These are phyloP conservation scores for human (Homo sapiens) DNA, from an alignment of 2,113 vertebrate genomes.

Conservation along the genomic window DNA sequence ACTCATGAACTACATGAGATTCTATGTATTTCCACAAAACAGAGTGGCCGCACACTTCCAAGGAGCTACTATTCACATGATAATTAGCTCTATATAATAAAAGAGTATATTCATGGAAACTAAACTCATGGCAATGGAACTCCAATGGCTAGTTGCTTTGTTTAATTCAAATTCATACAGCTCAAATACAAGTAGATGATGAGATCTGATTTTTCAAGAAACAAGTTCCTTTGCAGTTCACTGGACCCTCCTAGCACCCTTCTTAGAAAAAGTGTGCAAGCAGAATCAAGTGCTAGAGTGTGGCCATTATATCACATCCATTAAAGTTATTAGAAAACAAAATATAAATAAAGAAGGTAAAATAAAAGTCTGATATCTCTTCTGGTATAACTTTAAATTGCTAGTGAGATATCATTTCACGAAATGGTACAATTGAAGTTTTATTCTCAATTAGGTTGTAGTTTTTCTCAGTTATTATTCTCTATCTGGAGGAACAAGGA, in stretches of 20 bases:
- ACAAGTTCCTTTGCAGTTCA: not conserved
- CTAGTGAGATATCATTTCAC: not conserved
- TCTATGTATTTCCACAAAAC: constrained; percentile 27
- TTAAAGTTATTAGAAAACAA: not conserved
- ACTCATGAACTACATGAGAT: not conserved
- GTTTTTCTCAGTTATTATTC: constrained; percentile 9
- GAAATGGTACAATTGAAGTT: not conserved
- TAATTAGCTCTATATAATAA: constrained; percentile 37
- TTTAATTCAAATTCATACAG: not conserved
- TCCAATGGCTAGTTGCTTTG: not conserved
- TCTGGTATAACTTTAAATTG: not conserved
- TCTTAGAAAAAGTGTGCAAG: not conserved
- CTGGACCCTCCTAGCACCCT: not conserved
- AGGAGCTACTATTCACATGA: not conserved
- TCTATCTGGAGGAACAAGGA: not conserved
- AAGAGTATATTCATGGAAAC: constrained; percentile 7
- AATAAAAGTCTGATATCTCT: not conserved
- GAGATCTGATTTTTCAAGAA: not conserved
- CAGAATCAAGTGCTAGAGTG: not conserved
- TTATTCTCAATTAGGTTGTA: not conserved
- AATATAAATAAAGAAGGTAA: not conserved
- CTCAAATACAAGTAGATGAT: not conserved
- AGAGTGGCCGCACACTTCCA: not conserved
- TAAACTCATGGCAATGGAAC: constrained; percentile 10
- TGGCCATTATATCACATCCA: not conserved